These are phyloP conservation scores for Microtus ochrogaster DNA, from an alignment of 2,113 vertebrate species.

Conservation along the genomic window DNA sequence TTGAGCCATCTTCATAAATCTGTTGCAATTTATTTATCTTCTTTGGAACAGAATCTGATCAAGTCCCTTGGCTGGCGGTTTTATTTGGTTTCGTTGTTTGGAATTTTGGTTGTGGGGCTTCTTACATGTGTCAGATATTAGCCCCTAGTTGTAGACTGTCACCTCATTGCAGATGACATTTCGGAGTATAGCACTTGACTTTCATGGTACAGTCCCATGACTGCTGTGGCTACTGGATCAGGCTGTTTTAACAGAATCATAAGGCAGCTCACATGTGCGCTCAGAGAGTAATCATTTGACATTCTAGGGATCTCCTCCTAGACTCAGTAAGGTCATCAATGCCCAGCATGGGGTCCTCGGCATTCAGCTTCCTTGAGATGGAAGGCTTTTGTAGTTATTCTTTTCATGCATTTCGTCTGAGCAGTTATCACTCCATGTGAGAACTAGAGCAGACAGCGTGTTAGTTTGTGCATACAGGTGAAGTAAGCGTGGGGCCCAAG, in stretches of 20 bases:
- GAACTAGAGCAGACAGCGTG: constrained; percentile 56
- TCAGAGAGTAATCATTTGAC: constrained; percentile 22
- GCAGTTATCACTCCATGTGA: constrained; percentile 25
- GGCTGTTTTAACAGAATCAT: neutral
- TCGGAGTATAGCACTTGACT: neutral
- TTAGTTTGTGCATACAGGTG: constrained; percentile 51
- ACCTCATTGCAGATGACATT: neutral
- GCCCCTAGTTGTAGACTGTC: neutral
- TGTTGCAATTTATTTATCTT: neutral
- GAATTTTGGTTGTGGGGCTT: neutral
- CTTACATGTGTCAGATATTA: neutral
- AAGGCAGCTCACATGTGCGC: neutral
- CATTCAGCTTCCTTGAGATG: neutral
- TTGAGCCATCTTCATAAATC: neutral
- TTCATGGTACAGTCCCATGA: neutral
- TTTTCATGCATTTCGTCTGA: constrained; percentile 13
- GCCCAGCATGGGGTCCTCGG: neutral
- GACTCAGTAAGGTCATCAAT: neutral
- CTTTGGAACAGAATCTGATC: neutral
- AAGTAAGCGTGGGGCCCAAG: constrained; percentile 19
- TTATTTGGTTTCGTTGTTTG: neutral
- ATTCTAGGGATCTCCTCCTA: neutral
- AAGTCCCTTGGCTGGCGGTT: neutral
- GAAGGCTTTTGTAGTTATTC: neutral
- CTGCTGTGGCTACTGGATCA: neutral